Percentiles rank a stretch among this genome's conserved stretches.
These are phyloP conservation scores for Leptinotarsa lineolata DNA, from an alignment of 1,140 invertebrate species.

Conservation along the genomic window DNA sequence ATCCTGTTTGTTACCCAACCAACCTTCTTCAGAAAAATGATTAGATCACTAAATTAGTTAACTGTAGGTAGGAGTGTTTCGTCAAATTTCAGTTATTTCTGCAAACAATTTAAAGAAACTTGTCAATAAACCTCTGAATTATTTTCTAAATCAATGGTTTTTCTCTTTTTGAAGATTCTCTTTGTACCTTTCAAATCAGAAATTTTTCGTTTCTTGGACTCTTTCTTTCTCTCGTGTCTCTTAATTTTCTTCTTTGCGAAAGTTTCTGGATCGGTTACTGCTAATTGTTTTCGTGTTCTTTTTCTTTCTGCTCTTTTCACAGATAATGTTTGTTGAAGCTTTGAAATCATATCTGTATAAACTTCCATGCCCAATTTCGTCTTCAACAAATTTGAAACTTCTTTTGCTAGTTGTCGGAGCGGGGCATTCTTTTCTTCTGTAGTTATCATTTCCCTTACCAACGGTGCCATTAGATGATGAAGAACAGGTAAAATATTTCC, in stretches of 20 bases:
- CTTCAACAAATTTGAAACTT: slow-evolving; percentile 69
- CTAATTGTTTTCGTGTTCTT: slow-evolving; percentile 66
- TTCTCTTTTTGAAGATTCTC: slow-evolving; percentile 45
- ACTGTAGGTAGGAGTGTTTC: too few species aligned
- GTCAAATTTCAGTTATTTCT: too few species aligned
- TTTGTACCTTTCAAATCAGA: slow-evolving; percentile 58
- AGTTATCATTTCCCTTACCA: slow-evolving; percentile 69
- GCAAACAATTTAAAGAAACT: too few species aligned
- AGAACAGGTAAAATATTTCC: slow-evolving; percentile 61
- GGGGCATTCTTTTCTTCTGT: slow-evolving; percentile 62
- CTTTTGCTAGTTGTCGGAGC: slow-evolving; percentile 65
- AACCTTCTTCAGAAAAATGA: too few species aligned
- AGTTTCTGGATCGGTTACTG: slow-evolving; percentile 75
- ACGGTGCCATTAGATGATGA: slow-evolving; percentile 64
- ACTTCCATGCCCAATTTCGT: slow-evolving; percentile 66
- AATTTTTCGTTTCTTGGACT: slow-evolving; percentile 72
- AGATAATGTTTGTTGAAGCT: slow-evolving; percentile 64
- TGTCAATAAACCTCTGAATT: slow-evolving; percentile 42
- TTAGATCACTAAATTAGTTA: too few species aligned
- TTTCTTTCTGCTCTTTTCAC: slow-evolving; percentile 70
- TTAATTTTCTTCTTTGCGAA: slow-evolving; percentile 78
- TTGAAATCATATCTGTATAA: slow-evolving; percentile 65
- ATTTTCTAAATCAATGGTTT: slow-evolving; percentile 45
- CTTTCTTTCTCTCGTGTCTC: slow-evolving; percentile 75
- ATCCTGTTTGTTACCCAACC: too few species aligned